These are phyloP conservation scores for Rhingia rostrata DNA, from an alignment of 2,888 invertebrate species.

Conservation along the genomic window DNA sequence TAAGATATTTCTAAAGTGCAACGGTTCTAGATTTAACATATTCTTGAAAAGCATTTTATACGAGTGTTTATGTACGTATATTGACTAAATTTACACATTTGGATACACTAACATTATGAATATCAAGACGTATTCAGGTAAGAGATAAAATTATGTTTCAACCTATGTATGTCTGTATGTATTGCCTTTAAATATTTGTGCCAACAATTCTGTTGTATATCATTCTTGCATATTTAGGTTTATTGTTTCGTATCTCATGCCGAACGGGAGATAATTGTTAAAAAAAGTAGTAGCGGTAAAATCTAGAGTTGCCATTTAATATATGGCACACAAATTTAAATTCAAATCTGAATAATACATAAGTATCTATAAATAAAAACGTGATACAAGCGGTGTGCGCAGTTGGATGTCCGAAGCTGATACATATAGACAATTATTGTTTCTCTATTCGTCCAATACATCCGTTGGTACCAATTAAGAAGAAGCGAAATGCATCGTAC, in stretches of 20 bases:
- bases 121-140: conserved; percentile 25
- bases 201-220: conserved; percentile 1
- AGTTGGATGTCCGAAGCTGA: conserved; percentile 9
- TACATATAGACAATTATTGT: not conserved
- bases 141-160: not conserved
- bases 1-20: conserved; percentile 4
- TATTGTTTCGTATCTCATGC: not conserved
- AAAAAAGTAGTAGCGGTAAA: not conserved
- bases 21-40: conserved; percentile 5
- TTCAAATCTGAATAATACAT: conserved; percentile 8
- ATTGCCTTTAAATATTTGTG: conserved; percentile 4
- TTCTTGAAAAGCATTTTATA: conserved; percentile 8
- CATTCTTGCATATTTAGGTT: conserved; percentile 35
- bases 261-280: conserved; percentile 16
- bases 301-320: not conserved
- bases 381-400: not conserved
- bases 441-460: conserved; percentile 15
- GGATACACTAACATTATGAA: conserved; percentile 9
- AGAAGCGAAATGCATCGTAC: conserved; percentile 46
- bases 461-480: conserved; percentile 22
- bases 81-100: not conserved
- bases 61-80: conserved; percentile 4
- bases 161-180: conserved; percentile 1
- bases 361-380: conserved; percentile 28
- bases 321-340: not conserved